phyloP scores from a whole-genome alignment of 2,113 vertebrate genomes.

The Ahaetulla prasina region DNA sequence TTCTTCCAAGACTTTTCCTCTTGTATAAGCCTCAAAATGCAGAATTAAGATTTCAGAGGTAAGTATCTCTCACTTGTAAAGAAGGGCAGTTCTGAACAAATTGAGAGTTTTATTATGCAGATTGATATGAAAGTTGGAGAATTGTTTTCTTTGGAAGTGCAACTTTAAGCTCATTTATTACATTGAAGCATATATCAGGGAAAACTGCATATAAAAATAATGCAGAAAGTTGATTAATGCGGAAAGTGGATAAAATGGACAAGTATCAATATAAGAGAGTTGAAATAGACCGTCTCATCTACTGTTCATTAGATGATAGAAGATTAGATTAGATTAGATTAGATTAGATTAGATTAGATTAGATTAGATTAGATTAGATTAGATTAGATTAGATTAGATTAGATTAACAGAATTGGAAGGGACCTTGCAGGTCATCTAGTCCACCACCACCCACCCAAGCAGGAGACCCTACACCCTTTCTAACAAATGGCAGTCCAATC shows the following conservation, averaged over 20 bases:
- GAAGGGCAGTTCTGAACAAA: not conserved
- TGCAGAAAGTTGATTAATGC: not conserved
- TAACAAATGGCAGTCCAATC: no score
- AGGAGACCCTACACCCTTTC: no score
- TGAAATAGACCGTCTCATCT: not conserved
- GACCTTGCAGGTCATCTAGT: no score
- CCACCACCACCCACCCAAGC: no score
- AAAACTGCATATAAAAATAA: not conserved
- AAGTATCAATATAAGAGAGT: not conserved
- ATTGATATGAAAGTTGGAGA: not conserved
- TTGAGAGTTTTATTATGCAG: not conserved
- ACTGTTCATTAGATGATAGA: not conserved
- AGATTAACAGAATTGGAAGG: no score
- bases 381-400: no score
- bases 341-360: no score
- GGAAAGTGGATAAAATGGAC: not conserved
- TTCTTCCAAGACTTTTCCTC: not conserved
- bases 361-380: no score
- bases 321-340: no score
- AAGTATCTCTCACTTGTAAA: not conserved
- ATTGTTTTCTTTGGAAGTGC: not conserved
- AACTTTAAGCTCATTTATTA: not conserved
- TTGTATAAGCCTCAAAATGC: not conserved
- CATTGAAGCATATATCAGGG: not conserved
- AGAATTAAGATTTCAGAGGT: not conserved